Base-by-base conservation (phyloP, 2,888 invertebrate species). In the Agrotis ipsilon region DNA sequence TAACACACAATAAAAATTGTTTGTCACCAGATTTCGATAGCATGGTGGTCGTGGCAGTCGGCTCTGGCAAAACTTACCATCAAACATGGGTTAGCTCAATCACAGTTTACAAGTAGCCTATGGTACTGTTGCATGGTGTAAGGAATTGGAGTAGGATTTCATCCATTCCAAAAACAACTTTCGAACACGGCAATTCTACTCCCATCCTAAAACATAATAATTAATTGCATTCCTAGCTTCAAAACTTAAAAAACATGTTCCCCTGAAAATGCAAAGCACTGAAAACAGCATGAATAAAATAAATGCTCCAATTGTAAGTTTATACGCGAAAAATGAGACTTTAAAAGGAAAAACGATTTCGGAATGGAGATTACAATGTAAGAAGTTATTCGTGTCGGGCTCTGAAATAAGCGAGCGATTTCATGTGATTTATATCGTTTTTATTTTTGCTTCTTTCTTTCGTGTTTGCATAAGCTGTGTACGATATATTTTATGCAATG, bases 331-430 rank as follows among this genome's bases (percentile, higher is more conserved):
- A 84, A 82, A 82, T 82, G 65, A 75, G 66, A 78, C 75, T 82
- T 80, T 73, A 80, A 85, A 84, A 82, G 79, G 77, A 77, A 85
- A 83, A 86, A 82, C 81, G 82, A 83, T 86, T 84, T 80, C 63
- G 71, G 74, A 78, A 82, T 82, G 75, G 70, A 84, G 84, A 86
- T 84, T 81, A 86, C 79, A 70, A 69, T 77, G 78, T 82, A 80
- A 79, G 79, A 78, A 80, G 76, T 79, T 79, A 73, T 81, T 78
- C 61, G 69, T 55, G 67, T 68, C 43, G 68, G 75, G 72, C 80
- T 58, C 0, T 73, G 27, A 60, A 80, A 59, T 7, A 7, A 27
- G 71, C 51, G 67, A 39, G 59, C 24, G 16, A 18, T 24, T 24
- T 55, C 9, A 6, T 2, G 27, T 52, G 49, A 72, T 80, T 69